Evolutionary conservation across 2,113 vertebrate genomes (phyloP).

Genomic region (Saguinus midas): DNA sequence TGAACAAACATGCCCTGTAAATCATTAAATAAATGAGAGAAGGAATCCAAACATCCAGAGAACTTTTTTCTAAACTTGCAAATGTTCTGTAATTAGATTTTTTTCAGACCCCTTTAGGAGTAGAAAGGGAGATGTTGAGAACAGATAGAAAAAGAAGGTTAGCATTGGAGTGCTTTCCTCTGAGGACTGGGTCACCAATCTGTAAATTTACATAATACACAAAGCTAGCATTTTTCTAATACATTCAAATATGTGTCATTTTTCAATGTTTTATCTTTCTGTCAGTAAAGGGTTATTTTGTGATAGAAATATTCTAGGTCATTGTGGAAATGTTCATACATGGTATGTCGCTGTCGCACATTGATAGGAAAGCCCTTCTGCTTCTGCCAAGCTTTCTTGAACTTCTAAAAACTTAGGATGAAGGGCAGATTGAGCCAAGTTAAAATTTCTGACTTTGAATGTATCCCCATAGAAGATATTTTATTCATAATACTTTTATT

Average conservation of each 20-base stretch:
- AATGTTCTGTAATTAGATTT: slow-evolving; percentile 61
- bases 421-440: not conserved
- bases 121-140: not conserved
- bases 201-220: slow-evolving; percentile 33
- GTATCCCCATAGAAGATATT: not conserved
- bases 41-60: slow-evolving; percentile 18
- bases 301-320: slow-evolving; percentile 68
- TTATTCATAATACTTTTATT: slow-evolving; percentile 11
- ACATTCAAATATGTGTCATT: not conserved
- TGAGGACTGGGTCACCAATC: not conserved
- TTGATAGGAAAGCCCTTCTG: slow-evolving; percentile 38
- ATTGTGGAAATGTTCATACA: slow-evolving; percentile 56
- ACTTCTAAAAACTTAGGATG: slow-evolving; percentile 2
- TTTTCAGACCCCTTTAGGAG: slow-evolving; percentile 45
- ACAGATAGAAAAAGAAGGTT: slow-evolving; percentile 29
- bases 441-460: not conserved
- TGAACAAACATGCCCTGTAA: not conserved
- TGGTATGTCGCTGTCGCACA: slow-evolving; percentile 25
- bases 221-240: slow-evolving; percentile 17
- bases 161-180: not conserved
- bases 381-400: not conserved
- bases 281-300: slow-evolving; percentile 71
- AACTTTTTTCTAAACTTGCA: slow-evolving; percentile 47
- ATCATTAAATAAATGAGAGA: not conserved
- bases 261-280: slow-evolving; percentile 72